Base-by-base conservation (phyloP, 1,140 invertebrate species). In the Nixonia krombeini region DNA sequence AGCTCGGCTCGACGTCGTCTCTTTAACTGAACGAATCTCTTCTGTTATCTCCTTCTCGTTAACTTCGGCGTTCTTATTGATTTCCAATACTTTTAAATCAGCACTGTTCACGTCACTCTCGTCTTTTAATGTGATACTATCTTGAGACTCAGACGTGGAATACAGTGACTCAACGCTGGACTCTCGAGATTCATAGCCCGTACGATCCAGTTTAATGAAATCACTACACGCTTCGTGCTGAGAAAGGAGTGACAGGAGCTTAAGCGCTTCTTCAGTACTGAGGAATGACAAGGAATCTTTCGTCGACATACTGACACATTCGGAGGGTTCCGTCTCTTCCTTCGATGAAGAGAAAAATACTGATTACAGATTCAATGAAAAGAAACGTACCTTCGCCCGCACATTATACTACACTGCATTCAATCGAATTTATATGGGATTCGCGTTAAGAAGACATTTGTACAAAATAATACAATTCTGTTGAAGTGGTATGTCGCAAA, bases 221-320 rank as follows among this genome's bases (percentile, higher is more conserved):
- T 55, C 29, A 10, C 42, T 29, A n/a, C 49, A 16, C 4, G 49
- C 44, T 10, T 64, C 37, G 13, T 57, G 49, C 49, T 72, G 62
- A 15, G 76, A 77, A 0, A 82, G 65, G 31, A 76, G 62, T 5
- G 79, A 67, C 4, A 84, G 44, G 15, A 85, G 64, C 18, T 79
- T 73, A 7, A 78, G 50, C 3, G 74, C 68, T 68, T 83, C 71
- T 38, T 80, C 72, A n/a, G 75, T 46, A 51, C 49, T 82, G 1
- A 83, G 63, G 9, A 72, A 31, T 23, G 70, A 50, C 6, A 78
- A 41, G 10, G 75, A 68, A 28, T 72, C 58, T 18, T 58, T 67
- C 16, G 33, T 40, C 35, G 65, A 40, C 57, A 68, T 25, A 29
- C 70, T 74, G 56, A 61, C 59, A 66, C 46, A 55, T 47, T 81